phyloP scores from a whole-genome alignment of 2,888 invertebrate species.

The Hydropsyche betteni region DNA sequence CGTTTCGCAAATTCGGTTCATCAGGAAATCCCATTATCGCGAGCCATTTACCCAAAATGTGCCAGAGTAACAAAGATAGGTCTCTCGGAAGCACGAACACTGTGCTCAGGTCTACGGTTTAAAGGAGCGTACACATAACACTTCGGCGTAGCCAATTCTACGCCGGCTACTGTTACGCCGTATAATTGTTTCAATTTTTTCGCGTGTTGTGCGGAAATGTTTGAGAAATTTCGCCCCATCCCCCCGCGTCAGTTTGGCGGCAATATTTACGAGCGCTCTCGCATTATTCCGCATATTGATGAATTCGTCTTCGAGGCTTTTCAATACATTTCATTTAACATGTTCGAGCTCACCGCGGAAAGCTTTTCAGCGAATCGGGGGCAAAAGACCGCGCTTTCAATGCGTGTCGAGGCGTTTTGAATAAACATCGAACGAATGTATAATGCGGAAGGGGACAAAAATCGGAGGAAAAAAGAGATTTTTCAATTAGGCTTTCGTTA shows the following conservation, averaged over 20 bases:
- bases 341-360: constrained; percentile 15
- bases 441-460: too few relatives aligned
- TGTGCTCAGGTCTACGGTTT: constrained; percentile 6
- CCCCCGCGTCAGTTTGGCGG: background rate
- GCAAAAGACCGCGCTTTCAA: background rate
- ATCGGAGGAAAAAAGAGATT: constrained; percentile 1
- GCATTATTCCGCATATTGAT: constrained; percentile 18
- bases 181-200: constrained; percentile 15
- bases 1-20: constrained; percentile 50
- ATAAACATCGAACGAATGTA: constrained; percentile 11
- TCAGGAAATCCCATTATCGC: constrained; percentile 52
- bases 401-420: constrained; percentile 7
- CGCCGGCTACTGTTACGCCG: background rate
- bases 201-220: background rate
- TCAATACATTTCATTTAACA: constrained; percentile 28
- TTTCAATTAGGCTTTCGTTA: constrained; percentile 7
- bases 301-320: constrained; percentile 16
- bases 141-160: constrained; percentile 10
- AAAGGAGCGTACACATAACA: constrained; percentile 23
- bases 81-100: constrained; percentile 32
- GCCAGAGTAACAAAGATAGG: constrained; percentile 40
- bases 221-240: background rate
- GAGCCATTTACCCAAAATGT: constrained; percentile 51
- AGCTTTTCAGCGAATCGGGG: constrained; percentile 5
- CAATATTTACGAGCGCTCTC: background rate